Conservation (phyloP, 2,113 vertebrate genomes). For the Desmodus rotundus region DNA sequence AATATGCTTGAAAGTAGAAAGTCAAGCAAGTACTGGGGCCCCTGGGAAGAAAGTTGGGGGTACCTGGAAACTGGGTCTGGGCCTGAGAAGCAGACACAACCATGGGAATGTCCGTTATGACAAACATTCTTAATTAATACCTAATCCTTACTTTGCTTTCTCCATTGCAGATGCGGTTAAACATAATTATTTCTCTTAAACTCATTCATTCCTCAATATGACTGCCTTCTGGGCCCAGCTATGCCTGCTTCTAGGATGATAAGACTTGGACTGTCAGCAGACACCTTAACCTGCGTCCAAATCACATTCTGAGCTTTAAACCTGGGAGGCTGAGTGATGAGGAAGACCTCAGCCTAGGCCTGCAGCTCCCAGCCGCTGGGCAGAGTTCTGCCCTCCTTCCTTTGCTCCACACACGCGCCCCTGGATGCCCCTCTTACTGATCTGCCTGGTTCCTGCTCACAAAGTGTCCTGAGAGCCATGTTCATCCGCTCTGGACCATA, state of each 20-base stretch:
- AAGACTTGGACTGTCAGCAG: neutral
- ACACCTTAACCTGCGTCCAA: neutral
- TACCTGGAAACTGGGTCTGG: neutral
- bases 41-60: neutral
- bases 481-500: neutral
- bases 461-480: neutral
- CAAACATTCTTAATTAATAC: neutral
- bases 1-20: neutral
- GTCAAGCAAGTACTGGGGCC: neutral
- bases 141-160: neutral
- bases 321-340: neutral
- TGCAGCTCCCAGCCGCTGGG: neutral
- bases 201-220: neutral
- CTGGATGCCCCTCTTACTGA: neutral
- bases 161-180: neutral
- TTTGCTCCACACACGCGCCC: rapidly evolving
- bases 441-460: no score
- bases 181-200: neutral
- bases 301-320: neutral
- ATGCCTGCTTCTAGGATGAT: neutral
- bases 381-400: rapidly evolving
- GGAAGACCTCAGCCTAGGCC: no score
- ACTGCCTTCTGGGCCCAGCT: neutral
- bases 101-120: neutral
- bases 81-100: neutral